Base-by-base conservation (phyloP, 1,140 invertebrate genomes). In the Drosophila tristis region DNA sequence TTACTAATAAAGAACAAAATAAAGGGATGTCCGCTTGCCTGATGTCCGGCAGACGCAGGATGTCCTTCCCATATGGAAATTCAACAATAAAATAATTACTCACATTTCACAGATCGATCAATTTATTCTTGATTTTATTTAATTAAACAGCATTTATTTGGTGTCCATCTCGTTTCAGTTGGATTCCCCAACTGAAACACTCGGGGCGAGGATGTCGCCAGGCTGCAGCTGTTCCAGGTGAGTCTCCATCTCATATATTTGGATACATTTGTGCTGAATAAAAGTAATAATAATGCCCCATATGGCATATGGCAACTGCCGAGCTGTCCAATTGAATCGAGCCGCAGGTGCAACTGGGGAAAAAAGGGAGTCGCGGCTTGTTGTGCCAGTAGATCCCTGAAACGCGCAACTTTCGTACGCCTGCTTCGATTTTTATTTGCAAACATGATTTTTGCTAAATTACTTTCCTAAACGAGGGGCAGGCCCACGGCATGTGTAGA, bases 391-490 rank as follows among this genome's bases (percentile, higher is more conserved):
- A 62, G 20, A 55, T 47, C 45, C 39, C 47, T 39, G 47, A 65
- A 31, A 25, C 35, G n/a, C 20, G 26, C 44, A 25, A 45, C 54
- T 55, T 78, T 68, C 64, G 65, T 66, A 53, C 50, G 60, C 48
- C 65, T 58, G 50, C 74, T 81, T 50, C 70, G 56, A 50, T 79
- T 87, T 89, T 87, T 87, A 87, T 87, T 87, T 75, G 63, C 74
- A 51, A 89, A 84, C 82, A 89, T 89, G 82, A 89, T 79, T 89
- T 87, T 89, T 79, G 84, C 78, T 70, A 87, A 82, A 87, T 87
- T 87, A 78, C 82, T 65, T 62, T 78, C 48, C 39, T 49, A 25
- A 45, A 25, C 0, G n/a, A 39, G 42, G 4, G 5, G 25, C n/a
- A n/a, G 2, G 29, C 47, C 6, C 9, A 3, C n/a, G 47, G 42